Conservation (phyloP, 2,888 invertebrate genomes). For the Choristoneura rosaceana region DNA sequence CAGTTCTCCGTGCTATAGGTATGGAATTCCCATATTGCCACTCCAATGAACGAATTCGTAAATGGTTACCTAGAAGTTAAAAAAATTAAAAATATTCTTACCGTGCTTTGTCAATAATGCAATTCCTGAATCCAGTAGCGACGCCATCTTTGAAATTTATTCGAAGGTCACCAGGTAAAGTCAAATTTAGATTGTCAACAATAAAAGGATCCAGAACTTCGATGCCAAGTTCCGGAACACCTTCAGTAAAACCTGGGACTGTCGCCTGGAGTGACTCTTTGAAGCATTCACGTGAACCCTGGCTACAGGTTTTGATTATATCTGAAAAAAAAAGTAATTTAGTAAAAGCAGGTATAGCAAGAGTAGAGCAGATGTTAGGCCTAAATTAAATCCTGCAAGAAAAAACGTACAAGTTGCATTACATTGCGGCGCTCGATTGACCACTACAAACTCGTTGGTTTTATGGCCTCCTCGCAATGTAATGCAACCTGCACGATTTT, state of each 20-base stretch:
- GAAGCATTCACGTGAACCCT: slow-evolving; percentile 56
- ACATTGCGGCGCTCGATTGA: too few relatives aligned
- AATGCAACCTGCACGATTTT: too few relatives aligned
- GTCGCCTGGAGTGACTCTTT: slow-evolving; percentile 55
- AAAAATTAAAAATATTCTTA: slow-evolving; percentile 37
- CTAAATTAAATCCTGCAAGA: too few relatives aligned
- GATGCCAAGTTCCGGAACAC: slow-evolving; percentile 58
- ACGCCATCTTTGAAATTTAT: slow-evolving; percentile 58
- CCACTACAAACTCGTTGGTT: too few relatives aligned
- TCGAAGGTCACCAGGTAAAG: slow-evolving; percentile 58
- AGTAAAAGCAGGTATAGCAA: not conserved
- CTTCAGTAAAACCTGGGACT: slow-evolving; percentile 56
- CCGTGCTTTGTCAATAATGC: slow-evolving; percentile 63
- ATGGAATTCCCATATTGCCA: too few relatives aligned
- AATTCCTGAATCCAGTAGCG: slow-evolving; percentile 61
- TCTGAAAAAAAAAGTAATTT: slow-evolving; percentile 25
- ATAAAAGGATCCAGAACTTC: slow-evolving; percentile 61
- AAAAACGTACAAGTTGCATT: too few relatives aligned
- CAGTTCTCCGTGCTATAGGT: too few relatives aligned
- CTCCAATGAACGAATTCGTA: too few relatives aligned
- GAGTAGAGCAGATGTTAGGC: too few relatives aligned
- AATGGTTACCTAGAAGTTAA: too few relatives aligned
- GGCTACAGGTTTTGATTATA: slow-evolving; percentile 54
- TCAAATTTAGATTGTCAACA: slow-evolving; percentile 56
- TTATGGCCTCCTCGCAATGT: too few relatives aligned